Base-by-base conservation (phyloP, 2,888 invertebrate genomes). In the Zelleria hepariella region DNA sequence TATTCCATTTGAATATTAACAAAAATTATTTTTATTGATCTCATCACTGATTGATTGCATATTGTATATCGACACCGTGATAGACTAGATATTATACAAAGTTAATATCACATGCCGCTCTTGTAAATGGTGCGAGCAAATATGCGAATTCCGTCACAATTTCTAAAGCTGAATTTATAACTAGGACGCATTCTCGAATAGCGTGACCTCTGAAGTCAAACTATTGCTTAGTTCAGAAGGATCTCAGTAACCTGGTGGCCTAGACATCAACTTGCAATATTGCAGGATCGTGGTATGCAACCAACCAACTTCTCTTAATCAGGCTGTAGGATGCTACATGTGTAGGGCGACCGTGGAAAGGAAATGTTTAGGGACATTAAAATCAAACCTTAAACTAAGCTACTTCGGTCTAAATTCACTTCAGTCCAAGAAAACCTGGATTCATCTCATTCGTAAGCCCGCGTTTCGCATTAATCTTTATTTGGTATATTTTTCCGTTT, bases 291-390 rank as follows among this genome's bases (percentile, higher is more conserved):
- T 62, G 68, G 64, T 68, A 70, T 70, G 64, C 64, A 63, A 10
- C 65, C 64, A 63, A 10, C 65, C 63, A 69, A 70, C 63, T 71
- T 70, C 69, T 68, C 70, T 68, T 71, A 72, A 73, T 74, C 71
- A 71, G 65, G 25, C 62, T 24, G 59, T 47, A 60, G 60, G 59
- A 58, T 63, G 60, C 60, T 42, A 42, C 32, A 42, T 15, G 32
- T 42, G 32, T 42, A 42, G 32, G 32, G 32, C 15, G 32, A 15
- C 32, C 32, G 15, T 15, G 32, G 4, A 15, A 2, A 3, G 32
- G 15, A 2, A 15, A 42, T 42, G 6, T 42, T 42, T 15, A n/a
- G 32, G 32, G 32, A 42, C 15, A 15, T 5, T 15, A 2, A 15
- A 42, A 42, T 2, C 15, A 42, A 2, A 4, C 15, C 15, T 42